Evolutionary conservation across 2,888 invertebrate genomes (phyloP).

Genomic region (Dioctria rufipes): DNA sequence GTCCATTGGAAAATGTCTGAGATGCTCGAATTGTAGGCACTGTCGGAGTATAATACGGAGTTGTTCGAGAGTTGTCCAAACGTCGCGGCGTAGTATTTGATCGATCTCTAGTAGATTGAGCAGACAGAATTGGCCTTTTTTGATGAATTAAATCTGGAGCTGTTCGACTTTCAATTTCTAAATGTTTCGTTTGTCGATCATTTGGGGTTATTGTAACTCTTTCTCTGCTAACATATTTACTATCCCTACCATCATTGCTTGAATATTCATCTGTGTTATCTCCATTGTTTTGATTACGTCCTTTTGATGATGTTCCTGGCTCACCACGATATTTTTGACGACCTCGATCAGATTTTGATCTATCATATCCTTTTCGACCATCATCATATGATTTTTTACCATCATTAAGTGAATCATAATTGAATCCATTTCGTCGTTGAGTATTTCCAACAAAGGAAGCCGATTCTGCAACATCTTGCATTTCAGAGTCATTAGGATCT

Average conservation of each 20-base stretch:
- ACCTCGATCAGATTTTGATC: constrained; percentile 54
- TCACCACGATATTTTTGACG: constrained; percentile 51
- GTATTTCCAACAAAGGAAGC: constrained; percentile 76
- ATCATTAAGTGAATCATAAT: constrained; percentile 60
- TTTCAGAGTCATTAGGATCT: constrained; percentile 71
- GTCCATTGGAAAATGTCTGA: not conserved
- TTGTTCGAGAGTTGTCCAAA: constrained; percentile 67
- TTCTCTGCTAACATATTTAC: constrained; percentile 12
- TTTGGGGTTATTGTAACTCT: not conserved
- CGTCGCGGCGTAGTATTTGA: constrained; percentile 68
- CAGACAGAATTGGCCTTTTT: not conserved
- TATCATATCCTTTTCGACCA: constrained; percentile 20
- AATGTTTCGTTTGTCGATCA: constrained; percentile 9
- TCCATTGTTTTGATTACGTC: constrained; percentile 48
- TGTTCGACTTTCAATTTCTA: constrained; percentile 3
- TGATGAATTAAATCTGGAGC: constrained; percentile 11
- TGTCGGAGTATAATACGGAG: constrained; percentile 71
- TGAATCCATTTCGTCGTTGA: constrained; percentile 62
- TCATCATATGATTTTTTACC: constrained; percentile 21
- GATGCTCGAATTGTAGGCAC: constrained; percentile 65
- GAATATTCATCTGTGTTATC: constrained; percentile 31
- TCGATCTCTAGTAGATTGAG: constrained; percentile 60
- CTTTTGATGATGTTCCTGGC: constrained; percentile 11
- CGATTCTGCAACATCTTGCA: constrained; percentile 83
- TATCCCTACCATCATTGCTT: constrained; percentile 54